Percentiles rank a stretch among this genome's conserved stretches.
These are phyloP conservation scores for Phyto melanocephala DNA, from an alignment of 2,888 invertebrate species.

Conservation along the genomic window DNA sequence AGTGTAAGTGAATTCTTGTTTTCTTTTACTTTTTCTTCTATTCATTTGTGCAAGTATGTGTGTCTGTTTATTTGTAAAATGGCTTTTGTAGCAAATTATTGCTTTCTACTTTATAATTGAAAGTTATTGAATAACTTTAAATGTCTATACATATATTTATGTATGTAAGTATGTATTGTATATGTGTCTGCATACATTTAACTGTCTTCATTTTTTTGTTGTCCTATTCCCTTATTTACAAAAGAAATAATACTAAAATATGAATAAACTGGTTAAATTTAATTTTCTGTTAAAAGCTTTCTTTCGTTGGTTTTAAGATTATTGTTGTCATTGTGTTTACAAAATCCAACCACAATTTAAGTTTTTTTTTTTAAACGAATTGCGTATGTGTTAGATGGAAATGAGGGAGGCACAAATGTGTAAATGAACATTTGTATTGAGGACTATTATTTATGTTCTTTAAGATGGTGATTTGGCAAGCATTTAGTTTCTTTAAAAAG, in stretches of 20 bases:
- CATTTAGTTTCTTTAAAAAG: background rate
- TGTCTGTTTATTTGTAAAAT: conserved; percentile 14
- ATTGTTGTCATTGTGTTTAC: background rate
- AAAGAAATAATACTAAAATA: conserved; percentile 43
- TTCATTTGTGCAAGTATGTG: background rate
- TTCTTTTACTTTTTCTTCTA: background rate
- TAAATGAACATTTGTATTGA: too few relatives aligned
- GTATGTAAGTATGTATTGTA: background rate
- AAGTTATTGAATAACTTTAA: conserved; percentile 64
- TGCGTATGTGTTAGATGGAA: background rate
- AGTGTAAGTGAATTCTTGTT: too few relatives aligned
- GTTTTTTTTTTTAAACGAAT: background rate
- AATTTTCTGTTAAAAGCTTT: conserved; percentile 48
- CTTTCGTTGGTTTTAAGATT: background rate
- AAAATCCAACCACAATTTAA: conserved; percentile 19
- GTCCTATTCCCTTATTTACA: conserved; percentile 1
- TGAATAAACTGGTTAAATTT: conserved; percentile 46
- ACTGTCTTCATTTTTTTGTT: background rate
- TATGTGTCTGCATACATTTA: background rate
- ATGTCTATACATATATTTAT: background rate
- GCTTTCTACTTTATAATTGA: conserved; percentile 62
- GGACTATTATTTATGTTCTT: conserved; percentile 1
- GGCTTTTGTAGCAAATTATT: conserved; percentile 57
- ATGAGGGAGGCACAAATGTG: background rate
- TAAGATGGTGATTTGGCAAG: conserved; percentile 24